A percentile compares a stretch with the other conserved stretches of the same genome.
phyloP scores from a whole-genome alignment of 2,888 invertebrate species.

The Macaria liturata region DNA sequence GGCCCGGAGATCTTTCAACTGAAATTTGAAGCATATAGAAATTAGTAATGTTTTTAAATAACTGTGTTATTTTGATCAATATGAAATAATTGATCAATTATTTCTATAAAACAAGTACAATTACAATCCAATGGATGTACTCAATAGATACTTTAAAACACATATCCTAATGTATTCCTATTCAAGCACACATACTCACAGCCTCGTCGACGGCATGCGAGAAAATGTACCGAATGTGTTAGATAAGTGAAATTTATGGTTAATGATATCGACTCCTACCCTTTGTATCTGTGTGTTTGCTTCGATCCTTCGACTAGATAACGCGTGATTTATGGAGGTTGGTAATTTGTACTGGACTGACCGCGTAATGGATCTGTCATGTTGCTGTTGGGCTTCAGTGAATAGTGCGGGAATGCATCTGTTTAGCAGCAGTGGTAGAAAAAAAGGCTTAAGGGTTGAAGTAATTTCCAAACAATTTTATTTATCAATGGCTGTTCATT shows the following conservation, averaged over 20 bases:
- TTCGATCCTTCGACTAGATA: constrained; percentile 65
- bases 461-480: too few relatives aligned
- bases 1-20: too few relatives aligned
- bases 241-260: constrained; percentile 77
- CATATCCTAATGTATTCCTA: constrained; percentile 30
- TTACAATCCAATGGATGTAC: too few relatives aligned
- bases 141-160: constrained; percentile 18
- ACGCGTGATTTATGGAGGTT: constrained; percentile 58
- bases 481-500: too few relatives aligned
- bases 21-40: too few relatives aligned
- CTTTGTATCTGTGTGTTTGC: constrained; percentile 69
- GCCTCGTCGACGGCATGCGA: constrained; percentile 41
- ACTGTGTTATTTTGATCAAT: too few relatives aligned
- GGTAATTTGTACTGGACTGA: constrained; percentile 60
- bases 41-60: too few relatives aligned
- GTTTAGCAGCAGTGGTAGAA: too few relatives aligned
- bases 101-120: too few relatives aligned
- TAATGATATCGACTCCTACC: constrained; percentile 72
- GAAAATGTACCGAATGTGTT: constrained; percentile 66
- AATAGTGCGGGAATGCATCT: constrained; percentile 1
- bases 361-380: constrained; percentile 50
- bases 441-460: too few relatives aligned
- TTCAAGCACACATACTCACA: constrained; percentile 21
- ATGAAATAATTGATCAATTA: too few relatives aligned
- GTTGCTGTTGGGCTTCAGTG: constrained; percentile 34